Base-by-base conservation (phyloP, 2,113 vertebrate species). In the Paedocypris sp. region DNA sequence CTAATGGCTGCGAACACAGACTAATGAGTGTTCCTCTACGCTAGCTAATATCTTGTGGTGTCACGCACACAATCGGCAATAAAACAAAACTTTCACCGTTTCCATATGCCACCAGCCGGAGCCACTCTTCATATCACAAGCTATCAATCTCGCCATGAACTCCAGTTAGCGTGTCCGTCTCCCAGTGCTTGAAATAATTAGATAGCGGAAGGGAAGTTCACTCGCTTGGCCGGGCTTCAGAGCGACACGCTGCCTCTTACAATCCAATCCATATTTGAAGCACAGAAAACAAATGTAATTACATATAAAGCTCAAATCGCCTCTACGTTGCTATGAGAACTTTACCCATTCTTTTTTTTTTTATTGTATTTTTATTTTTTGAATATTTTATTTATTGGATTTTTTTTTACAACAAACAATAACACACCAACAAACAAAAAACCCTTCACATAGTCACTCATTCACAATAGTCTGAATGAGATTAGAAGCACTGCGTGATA, bases 261-360 rank as follows among this genome's bases (percentile, higher is more conserved):
- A 36, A 62, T 45, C 4, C 25, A 36, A 53, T 64, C 61, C 60
- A 56, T 38, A 42, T 62, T 59, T 53, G 46, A 68, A 64, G 62
- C 68, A 63, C 28, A 45, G 48, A 69, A 76, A 73, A 77, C 53
- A 71, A 73, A 67, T 29, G 43, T 38, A 43, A 48, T 64, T 62
- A 68, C 45, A 62, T 41, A 9, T 26, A 61, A 29, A 78, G 75
- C 35, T 36, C 38, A 64, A 13, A 29, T 60, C 59, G 59, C 36
- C 60, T 49, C 58, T 29, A 16, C 10, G 20, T 46, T 6, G 12
- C n/a, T 11, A 52, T 41, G 11, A 43, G 26, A n/a, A n/a, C n/a
- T n/a, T n/a, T n/a, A n/a, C n/a, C n/a, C n/a, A n/a, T n/a, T n/a
- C n/a, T n/a, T n/a, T n/a, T n/a, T n/a, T n/a, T n/a, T n/a, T n/a